Percentiles rank a stretch among this genome's conserved stretches.
Conservation (phyloP, 2,888 invertebrate genomes). For the Trisateles emortualis region DNA sequence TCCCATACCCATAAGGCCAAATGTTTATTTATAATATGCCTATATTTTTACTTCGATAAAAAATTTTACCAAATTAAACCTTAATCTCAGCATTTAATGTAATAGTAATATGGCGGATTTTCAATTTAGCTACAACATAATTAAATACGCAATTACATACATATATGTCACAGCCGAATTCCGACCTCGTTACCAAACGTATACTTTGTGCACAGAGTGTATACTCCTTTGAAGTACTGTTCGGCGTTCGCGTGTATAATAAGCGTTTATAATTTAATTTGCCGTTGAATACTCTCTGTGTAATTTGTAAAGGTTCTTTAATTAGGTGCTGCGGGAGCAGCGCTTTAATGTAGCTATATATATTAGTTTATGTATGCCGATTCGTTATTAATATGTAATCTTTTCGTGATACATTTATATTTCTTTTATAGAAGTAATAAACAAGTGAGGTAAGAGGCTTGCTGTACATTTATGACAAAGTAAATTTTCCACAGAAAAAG, state of each 20-base stretch:
- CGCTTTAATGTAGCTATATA: not conserved
- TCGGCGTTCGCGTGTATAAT: constrained; percentile 19
- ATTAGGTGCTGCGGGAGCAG: constrained; percentile 7
- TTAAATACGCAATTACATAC: not conserved
- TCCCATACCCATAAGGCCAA: too few species aligned
- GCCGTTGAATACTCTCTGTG: constrained; percentile 9
- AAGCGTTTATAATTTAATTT: constrained; percentile 23
- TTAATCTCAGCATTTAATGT: too few species aligned
- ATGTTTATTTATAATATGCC: too few species aligned
- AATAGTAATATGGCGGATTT: not conserved
- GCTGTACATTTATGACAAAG: too few species aligned
- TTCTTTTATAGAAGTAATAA: too few species aligned
- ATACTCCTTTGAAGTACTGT: constrained; percentile 11
- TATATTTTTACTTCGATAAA: too few species aligned
- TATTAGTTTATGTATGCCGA: too few species aligned
- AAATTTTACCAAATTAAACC: too few species aligned
- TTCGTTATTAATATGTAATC: too few species aligned
- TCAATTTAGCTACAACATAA: not conserved
- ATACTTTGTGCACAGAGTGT: not conserved
- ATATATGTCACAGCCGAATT: not conserved
- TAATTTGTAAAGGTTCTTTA: constrained; percentile 9
- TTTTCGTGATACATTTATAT: too few species aligned
- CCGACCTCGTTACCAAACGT: not conserved
- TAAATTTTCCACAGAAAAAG: too few species aligned
- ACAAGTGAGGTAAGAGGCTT: too few species aligned